Evolutionary conservation across 2,113 vertebrate species (phyloP).

Genomic region (Zapus hudsonius): DNA sequence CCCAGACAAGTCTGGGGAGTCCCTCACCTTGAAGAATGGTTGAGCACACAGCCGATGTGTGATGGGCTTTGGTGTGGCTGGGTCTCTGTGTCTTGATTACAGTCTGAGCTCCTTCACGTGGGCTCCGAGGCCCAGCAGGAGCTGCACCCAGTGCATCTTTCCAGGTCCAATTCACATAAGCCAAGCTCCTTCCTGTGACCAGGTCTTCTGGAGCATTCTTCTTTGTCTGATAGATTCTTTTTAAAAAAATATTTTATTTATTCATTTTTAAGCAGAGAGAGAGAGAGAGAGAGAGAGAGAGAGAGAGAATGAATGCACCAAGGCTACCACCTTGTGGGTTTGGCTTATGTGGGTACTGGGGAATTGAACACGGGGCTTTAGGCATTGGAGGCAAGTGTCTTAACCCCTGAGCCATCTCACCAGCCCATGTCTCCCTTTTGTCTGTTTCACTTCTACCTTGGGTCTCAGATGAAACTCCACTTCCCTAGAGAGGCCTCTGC

Average conservation of each 20-base stretch:
- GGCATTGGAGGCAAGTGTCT: too few relatives aligned
- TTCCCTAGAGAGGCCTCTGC: background rate
- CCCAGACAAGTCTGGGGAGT: conserved; percentile 32
- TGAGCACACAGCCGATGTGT: background rate
- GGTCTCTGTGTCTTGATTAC: conserved; percentile 3
- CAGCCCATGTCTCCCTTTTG: background rate
- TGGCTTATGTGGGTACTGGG: too few relatives aligned
- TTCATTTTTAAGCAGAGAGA: too few relatives aligned
- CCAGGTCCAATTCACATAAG: background rate
- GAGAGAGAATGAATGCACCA: too few relatives aligned
- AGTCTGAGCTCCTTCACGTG: background rate
- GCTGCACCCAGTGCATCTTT: background rate
- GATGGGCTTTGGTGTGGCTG: background rate
- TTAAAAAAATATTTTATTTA: too few relatives aligned
- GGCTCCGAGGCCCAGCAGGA: background rate
- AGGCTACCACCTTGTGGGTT: too few relatives aligned
- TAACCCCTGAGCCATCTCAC: too few relatives aligned
- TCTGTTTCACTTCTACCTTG: background rate
- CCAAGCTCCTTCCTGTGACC: background rate
- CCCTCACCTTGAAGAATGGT: conserved; percentile 56
- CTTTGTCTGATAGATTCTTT: background rate
- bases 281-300: too few relatives aligned
- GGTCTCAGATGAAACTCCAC: background rate
- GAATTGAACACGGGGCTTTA: too few relatives aligned
- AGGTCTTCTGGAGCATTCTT: background rate